phyloP scores from a whole-genome alignment of 2,888 invertebrate genomes.

The Calephelis perditalis region DNA sequence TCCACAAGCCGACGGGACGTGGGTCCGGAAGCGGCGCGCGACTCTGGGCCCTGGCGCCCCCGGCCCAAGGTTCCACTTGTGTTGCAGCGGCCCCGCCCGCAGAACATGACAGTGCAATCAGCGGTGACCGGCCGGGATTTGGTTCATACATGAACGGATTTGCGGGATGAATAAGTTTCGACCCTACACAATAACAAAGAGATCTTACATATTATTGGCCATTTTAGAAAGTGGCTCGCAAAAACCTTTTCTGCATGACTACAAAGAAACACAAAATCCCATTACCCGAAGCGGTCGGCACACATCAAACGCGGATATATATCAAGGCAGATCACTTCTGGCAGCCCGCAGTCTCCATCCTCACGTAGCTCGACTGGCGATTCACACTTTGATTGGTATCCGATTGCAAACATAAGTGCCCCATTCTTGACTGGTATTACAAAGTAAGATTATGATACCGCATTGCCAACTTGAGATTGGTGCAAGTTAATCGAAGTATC shows the following conservation, averaged over 20 bases:
- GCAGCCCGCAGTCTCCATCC: too few species aligned
- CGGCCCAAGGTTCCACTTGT: slow-evolving; percentile 34
- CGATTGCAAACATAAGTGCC: too few species aligned
- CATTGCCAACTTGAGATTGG: too few species aligned
- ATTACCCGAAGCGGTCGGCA: not conserved
- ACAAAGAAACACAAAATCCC: slow-evolving; percentile 17
- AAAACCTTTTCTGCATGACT: slow-evolving; percentile 51
- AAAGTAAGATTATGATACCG: too few species aligned
- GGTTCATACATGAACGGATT: slow-evolving; percentile 77
- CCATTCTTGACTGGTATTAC: too few species aligned
- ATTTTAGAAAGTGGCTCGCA: slow-evolving; percentile 67
- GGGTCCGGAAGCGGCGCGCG: slow-evolving; percentile 40
- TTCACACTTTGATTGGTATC: too few species aligned
- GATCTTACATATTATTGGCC: slow-evolving; percentile 53
- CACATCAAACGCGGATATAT: not conserved
- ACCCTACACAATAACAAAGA: slow-evolving; percentile 75
- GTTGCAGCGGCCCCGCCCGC: slow-evolving; percentile 36
- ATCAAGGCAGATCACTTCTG: too few species aligned
- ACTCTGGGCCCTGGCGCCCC: slow-evolving; percentile 34
- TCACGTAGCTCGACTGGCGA: too few species aligned
- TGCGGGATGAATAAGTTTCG: slow-evolving; percentile 77
- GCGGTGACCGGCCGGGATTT: slow-evolving; percentile 77
- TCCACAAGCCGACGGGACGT: slow-evolving; percentile 74
- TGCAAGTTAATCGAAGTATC: too few species aligned
- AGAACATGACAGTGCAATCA: slow-evolving; percentile 78